phyloP scores from a whole-genome alignment of 2,797 vertebrate genomes.

The Aplochiton taeniatus region DNA sequence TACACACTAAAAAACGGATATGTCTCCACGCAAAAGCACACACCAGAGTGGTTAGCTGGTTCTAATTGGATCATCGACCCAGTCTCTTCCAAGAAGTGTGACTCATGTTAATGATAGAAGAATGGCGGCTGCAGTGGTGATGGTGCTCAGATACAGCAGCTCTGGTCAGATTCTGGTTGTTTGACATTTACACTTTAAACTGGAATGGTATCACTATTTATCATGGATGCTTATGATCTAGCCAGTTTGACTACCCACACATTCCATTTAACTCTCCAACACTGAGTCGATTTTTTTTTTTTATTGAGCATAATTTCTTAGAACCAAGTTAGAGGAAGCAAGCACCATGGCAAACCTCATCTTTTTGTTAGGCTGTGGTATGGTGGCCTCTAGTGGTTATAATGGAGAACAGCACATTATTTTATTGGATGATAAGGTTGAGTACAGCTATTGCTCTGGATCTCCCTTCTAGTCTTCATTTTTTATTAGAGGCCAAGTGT shows the following conservation, averaged over 20 bases:
- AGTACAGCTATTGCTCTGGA: too few relatives aligned
- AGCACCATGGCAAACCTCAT: neutral
- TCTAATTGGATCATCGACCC: constrained; percentile 11
- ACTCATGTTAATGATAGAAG: constrained; percentile 6
- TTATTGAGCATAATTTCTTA: too few relatives aligned
- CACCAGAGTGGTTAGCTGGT: constrained; percentile 1
- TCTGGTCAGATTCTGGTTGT: neutral
- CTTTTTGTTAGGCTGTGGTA: constrained; percentile 22
- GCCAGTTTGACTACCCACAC: too few relatives aligned
- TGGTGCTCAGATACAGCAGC: neutral
- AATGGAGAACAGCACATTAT: neutral
- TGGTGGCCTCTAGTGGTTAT: constrained; percentile 62
- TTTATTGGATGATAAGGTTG: too few relatives aligned
- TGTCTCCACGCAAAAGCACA: neutral
- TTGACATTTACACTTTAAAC: too few relatives aligned
- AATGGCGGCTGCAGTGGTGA: constrained; percentile 1
- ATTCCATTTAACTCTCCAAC: too few relatives aligned
- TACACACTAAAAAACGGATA: neutral
- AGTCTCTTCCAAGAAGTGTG: constrained; percentile 4
- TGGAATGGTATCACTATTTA: too few relatives aligned
- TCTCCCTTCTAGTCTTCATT: too few relatives aligned
- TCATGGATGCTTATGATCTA: too few relatives aligned
- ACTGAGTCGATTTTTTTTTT: too few relatives aligned
- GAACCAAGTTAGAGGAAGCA: neutral
- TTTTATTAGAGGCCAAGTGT: too few relatives aligned